These are phyloP conservation scores for Trichopria drosophilae DNA, from an alignment of 2,888 invertebrate genomes.

Conservation along the genomic window DNA sequence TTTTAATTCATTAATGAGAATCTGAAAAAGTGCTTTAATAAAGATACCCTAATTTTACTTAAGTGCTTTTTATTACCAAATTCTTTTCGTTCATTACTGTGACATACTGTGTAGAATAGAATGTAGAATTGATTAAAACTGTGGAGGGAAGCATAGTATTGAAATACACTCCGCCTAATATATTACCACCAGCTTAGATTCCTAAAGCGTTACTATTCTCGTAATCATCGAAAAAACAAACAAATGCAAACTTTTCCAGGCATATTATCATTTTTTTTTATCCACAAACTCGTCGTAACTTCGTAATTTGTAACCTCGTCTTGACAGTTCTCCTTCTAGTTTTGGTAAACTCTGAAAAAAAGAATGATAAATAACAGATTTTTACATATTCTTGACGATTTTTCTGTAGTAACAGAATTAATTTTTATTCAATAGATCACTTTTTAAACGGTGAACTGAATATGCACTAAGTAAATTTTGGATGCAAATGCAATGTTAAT, in stretches of 20 bases:
- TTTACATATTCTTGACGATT: too few species aligned
- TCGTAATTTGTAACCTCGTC: too few species aligned
- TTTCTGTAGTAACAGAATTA: too few species aligned
- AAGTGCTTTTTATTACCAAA: slow-evolving; percentile 25
- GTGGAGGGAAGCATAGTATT: slow-evolving; percentile 14
- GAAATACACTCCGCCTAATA: slow-evolving; percentile 9
- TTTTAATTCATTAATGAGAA: slow-evolving; percentile 23
- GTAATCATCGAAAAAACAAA: slow-evolving; percentile 22
- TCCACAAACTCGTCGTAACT: slow-evolving; percentile 14
- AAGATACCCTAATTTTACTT: too few species aligned
- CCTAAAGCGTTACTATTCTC: slow-evolving; percentile 19
- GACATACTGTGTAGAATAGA: slow-evolving; percentile 20
- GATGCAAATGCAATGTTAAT: too few species aligned
- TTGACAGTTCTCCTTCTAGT: too few species aligned
- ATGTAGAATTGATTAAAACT: slow-evolving; percentile 10
- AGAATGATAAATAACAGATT: too few species aligned
- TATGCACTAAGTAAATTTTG: too few species aligned
- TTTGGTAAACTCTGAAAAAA: too few species aligned
- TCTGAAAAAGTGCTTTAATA: slow-evolving; percentile 14
- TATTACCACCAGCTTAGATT: slow-evolving; percentile 14
- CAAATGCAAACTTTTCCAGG: slow-evolving; percentile 16
- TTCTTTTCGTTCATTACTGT: slow-evolving; percentile 13
- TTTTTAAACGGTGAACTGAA: too few species aligned
- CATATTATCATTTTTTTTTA: slow-evolving; percentile 7
- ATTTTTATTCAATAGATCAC: too few species aligned